Conservation (phyloP, 2,888 invertebrate genomes). For the Psococerastis gibbosa region DNA sequence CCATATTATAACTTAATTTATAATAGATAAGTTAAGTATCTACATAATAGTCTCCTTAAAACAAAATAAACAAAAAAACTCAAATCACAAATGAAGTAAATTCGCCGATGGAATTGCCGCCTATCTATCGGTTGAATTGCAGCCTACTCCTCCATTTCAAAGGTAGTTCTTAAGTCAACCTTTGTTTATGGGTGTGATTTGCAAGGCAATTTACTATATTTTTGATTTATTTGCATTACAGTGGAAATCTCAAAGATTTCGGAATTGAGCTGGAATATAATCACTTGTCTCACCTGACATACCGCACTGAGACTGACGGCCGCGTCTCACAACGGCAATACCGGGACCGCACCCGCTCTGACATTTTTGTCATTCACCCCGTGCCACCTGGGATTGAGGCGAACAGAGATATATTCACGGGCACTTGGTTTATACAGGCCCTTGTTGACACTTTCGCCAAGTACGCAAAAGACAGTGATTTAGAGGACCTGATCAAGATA, state of each 20-base stretch:
- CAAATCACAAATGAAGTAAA: too few species aligned
- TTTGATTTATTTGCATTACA: neutral
- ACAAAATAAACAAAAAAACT: too few species aligned
- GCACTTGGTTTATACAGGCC: constrained; percentile 21
- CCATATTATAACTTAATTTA: too few species aligned
- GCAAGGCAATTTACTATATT: neutral
- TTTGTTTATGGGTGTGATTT: neutral
- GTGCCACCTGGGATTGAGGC: constrained; percentile 18
- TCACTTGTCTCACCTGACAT: too few species aligned
- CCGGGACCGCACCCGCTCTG: constrained; percentile 11
- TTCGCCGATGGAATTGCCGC: too few species aligned
- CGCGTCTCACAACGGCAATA: too few species aligned
- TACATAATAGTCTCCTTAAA: too few species aligned
- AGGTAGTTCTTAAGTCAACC: neutral
- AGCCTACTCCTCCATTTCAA: neutral
- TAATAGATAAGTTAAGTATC: too few species aligned
- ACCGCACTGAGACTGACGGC: constrained; percentile 5
- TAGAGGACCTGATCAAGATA: constrained; percentile 19
- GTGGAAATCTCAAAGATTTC: neutral
- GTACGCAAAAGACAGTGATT: constrained; percentile 17
- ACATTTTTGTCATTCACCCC: constrained; percentile 18
- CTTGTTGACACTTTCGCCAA: constrained; percentile 20
- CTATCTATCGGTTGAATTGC: too few species aligned
- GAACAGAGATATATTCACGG: constrained; percentile 18
- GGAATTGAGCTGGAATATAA: neutral